These are phyloP conservation scores for Tinea semifulvella DNA, from an alignment of 2,888 invertebrate species.

Conservation along the genomic window DNA sequence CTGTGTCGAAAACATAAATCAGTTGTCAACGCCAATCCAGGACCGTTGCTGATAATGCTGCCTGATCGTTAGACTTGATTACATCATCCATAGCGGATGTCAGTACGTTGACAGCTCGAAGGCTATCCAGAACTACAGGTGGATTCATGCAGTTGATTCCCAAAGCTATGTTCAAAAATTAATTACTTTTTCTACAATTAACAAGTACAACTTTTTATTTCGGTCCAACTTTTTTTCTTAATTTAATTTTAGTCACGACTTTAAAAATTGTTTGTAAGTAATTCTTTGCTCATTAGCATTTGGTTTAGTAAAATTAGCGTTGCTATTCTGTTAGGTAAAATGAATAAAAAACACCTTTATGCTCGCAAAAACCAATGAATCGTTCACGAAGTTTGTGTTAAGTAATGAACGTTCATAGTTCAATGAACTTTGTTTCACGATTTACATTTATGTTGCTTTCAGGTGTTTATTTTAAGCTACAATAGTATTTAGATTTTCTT, in stretches of 20 bases:
- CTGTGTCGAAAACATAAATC: constrained; percentile 52
- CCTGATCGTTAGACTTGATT: constrained; percentile 41
- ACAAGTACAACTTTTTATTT: not conserved
- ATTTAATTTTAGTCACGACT: constrained; percentile 1
- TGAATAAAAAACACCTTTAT: constrained; percentile 30
- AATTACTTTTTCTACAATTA: constrained; percentile 1
- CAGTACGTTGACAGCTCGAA: constrained; percentile 13
- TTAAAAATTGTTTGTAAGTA: not conserved
- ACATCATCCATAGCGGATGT: constrained; percentile 22
- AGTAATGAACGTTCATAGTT: constrained; percentile 60
- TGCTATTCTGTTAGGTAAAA: constrained; percentile 1
- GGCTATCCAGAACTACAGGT: constrained; percentile 1
- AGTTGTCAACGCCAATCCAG: constrained; percentile 53
- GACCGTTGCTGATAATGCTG: constrained; percentile 40
- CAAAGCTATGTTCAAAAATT: not conserved
- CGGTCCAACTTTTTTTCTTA: not conserved
- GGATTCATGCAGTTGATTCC: not conserved
- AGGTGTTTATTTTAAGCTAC: no score
- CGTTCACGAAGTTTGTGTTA: constrained; percentile 49
- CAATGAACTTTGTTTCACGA: constrained; percentile 43
- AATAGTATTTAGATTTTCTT: no score
- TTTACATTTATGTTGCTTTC: not conserved
- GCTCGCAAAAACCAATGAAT: constrained; percentile 43
- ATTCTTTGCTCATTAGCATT: constrained; percentile 6
- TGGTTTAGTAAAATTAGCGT: not conserved